These are phyloP conservation scores for Misgurnus anguillicaudatus DNA, from an alignment of 2,113 vertebrate species.

Conservation along the genomic window DNA sequence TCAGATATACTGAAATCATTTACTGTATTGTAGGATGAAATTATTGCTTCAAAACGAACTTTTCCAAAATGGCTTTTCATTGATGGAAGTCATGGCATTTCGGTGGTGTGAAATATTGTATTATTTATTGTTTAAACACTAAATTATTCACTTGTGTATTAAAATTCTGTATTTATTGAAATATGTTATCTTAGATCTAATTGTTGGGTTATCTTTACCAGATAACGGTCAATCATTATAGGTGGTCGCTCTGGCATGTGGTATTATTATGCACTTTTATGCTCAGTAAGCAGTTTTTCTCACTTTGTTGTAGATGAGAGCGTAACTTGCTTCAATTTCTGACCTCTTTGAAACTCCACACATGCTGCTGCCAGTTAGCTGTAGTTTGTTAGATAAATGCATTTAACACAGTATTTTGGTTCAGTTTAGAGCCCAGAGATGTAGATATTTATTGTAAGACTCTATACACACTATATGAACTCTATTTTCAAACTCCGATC, in stretches of 20 bases:
- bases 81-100: constrained; percentile 19
- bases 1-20: constrained; percentile 27
- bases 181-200: constrained; percentile 45
- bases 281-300: constrained; percentile 40
- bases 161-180: constrained; percentile 55
- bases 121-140: constrained; percentile 47
- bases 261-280: constrained; percentile 48
- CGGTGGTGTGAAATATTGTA: constrained; percentile 47
- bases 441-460: neutral
- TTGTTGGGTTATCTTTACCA: constrained; percentile 36
- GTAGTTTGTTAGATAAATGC: constrained; percentile 12
- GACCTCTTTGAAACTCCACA: constrained; percentile 36
- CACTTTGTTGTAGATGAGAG: constrained; percentile 22
- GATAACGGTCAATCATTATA: constrained; percentile 24
- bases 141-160: constrained; percentile 42
- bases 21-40: constrained; percentile 17
- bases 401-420: constrained; percentile 14
- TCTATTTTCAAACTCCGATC: neutral
- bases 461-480: neutral
- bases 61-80: neutral
- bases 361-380: constrained; percentile 27
- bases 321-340: constrained; percentile 35
- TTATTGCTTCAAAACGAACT: constrained; percentile 19
- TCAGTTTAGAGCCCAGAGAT: neutral
- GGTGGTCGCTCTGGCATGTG: constrained; percentile 46